These are phyloP conservation scores for Acanthococcus lagerstroemiae DNA, from an alignment of 2,888 invertebrate genomes.

Conservation along the genomic window DNA sequence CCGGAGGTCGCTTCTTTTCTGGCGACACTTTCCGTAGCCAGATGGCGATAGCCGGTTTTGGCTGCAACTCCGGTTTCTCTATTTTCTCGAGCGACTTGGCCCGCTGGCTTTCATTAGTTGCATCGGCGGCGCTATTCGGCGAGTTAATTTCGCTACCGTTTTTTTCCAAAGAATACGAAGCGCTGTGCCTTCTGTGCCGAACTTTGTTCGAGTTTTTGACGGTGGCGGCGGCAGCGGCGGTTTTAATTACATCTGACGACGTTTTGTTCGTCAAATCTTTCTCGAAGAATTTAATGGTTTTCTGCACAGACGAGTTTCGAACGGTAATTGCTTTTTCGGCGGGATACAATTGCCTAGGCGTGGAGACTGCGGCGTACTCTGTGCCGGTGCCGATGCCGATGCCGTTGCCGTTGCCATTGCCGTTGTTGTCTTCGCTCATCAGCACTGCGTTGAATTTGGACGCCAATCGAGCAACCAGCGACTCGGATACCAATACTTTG, in stretches of 20 bases:
- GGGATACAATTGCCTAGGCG: neutral
- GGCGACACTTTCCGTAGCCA: neutral
- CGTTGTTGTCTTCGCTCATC: constrained; percentile 34
- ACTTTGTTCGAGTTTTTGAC: neutral
- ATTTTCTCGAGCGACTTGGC: neutral
- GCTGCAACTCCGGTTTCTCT: neutral
- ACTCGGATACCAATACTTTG: constrained; percentile 30
- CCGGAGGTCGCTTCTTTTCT: neutral
- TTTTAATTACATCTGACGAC: neutral
- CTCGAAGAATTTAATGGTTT: neutral
- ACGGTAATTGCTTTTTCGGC: constrained; percentile 6
- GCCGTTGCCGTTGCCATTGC: constrained; percentile 10
- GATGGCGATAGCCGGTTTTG: neutral
- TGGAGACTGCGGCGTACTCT: constrained; percentile 1
- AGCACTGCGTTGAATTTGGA: constrained; percentile 38
- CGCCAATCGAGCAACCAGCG: constrained; percentile 36
- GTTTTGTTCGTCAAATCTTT: neutral
- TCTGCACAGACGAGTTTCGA: constrained; percentile 1
- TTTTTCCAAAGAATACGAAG: neutral
- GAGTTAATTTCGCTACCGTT: neutral
- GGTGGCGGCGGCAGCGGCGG: neutral
- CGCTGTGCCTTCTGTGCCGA: too few species aligned
- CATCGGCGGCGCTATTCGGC: neutral
- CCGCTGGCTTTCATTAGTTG: neutral
- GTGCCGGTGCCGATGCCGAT: neutral